phyloP scores from a whole-genome alignment of 2,888 invertebrate species.

The Oxystoma pomonae region DNA sequence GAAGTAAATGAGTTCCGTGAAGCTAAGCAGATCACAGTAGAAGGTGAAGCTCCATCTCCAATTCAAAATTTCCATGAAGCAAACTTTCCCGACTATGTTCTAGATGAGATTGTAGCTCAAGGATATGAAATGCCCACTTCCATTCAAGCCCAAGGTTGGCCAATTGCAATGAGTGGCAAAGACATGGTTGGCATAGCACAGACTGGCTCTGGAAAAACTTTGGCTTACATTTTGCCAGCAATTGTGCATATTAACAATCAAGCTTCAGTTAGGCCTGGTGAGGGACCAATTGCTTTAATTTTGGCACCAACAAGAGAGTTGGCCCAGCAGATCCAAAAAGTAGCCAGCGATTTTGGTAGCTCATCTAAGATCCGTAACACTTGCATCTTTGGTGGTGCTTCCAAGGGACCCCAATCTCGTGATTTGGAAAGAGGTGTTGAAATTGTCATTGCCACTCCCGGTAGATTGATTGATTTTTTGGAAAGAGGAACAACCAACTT shows the following conservation, averaged over 20 bases:
- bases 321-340: constrained; percentile 81
- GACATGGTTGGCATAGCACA: constrained; percentile 88
- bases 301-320: constrained; percentile 76
- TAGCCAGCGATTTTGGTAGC: constrained; percentile 78
- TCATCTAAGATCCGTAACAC: constrained; percentile 76
- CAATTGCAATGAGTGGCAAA: constrained; percentile 74
- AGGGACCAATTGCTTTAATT: constrained; percentile 79
- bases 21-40: constrained; percentile 80
- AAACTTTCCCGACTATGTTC: constrained; percentile 72
- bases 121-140: constrained; percentile 77
- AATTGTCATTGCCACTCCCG: constrained; percentile 88
- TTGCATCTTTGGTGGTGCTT: constrained; percentile 88
- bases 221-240: constrained; percentile 77
- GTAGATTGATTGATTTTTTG: constrained; percentile 80
- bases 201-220: constrained; percentile 72
- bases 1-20: constrained; percentile 70
- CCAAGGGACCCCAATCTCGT: constrained; percentile 76
- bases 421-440: constrained; percentile 71
- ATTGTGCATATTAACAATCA: constrained; percentile 85
- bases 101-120: constrained; percentile 68
- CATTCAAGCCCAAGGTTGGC: constrained; percentile 80
- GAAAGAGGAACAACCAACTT: constrained; percentile 70
- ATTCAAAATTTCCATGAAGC: constrained; percentile 76
- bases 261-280: constrained; percentile 69
- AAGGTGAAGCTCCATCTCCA: constrained; percentile 70